Conservation (phyloP, 2,797 vertebrate genomes). For the Podargus strigoides region DNA sequence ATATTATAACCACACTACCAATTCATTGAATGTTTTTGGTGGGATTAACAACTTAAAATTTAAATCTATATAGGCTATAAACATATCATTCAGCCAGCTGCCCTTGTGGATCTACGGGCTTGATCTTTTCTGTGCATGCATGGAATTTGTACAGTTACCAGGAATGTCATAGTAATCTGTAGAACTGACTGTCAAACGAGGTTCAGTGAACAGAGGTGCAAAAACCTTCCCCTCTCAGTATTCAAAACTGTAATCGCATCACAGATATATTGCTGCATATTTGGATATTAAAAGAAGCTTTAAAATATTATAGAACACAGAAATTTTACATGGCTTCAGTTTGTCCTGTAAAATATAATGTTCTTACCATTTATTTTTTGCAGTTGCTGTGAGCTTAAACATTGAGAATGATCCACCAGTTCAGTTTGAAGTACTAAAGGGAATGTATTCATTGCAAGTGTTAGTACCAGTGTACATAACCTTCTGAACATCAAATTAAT, state of each 20-base stretch:
- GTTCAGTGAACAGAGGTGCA: not conserved
- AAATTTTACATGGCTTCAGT: not conserved
- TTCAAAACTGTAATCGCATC: not conserved
- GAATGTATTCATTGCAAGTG: not conserved
- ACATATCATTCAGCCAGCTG: not conserved
- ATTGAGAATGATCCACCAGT: not conserved
- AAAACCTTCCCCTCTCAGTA: not conserved
- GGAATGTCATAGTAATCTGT: not conserved
- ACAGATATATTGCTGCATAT: not conserved
- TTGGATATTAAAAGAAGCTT: not conserved
- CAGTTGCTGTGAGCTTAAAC: not conserved
- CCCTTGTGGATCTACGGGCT: not conserved
- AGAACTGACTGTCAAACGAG: not conserved
- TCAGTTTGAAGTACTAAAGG: not conserved
- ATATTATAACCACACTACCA: not conserved
- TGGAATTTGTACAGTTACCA: not conserved
- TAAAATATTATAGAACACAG: not conserved
- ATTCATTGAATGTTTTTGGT: not conserved
- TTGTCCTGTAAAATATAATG: not conserved
- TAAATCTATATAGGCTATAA: not conserved
- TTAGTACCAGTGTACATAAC: not conserved
- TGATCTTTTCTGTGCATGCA: not conserved
- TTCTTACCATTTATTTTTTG: not conserved
- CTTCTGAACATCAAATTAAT: conserved; percentile 4
- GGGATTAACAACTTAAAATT: not conserved